phyloP scores from a whole-genome alignment of 2,888 invertebrate genomes.

The Automeris io region DNA sequence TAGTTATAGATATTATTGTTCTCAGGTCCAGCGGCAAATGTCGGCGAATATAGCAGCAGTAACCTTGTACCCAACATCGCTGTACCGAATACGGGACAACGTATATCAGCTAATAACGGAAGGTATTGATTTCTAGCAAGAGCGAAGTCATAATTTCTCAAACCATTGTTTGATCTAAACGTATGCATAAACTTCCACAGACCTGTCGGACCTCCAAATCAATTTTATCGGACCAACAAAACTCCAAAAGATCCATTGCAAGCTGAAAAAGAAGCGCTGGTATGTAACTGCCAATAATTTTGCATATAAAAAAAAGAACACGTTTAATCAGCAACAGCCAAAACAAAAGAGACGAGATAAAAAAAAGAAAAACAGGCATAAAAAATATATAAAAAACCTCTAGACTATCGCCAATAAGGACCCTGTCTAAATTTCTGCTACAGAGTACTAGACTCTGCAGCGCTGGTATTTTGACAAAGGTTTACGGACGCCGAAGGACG shows the following conservation, averaged over 20 bases:
- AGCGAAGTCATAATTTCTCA: background rate
- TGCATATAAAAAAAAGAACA: too few species aligned
- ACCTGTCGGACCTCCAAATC: conserved; percentile 61
- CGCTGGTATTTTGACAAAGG: too few species aligned
- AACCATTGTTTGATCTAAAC: background rate
- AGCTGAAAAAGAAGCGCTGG: conserved; percentile 79
- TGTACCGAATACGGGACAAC: conserved; percentile 29
- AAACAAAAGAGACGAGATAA: too few species aligned
- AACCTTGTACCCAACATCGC: conserved; percentile 24
- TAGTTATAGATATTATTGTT: conserved; percentile 3
- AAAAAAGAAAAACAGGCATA: too few species aligned
- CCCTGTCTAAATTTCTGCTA: too few species aligned
- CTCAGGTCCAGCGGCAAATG: conserved; percentile 46
- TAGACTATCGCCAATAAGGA: too few species aligned
- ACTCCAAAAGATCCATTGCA: conserved; percentile 61
- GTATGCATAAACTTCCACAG: conserved; percentile 32
- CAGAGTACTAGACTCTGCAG: too few species aligned
- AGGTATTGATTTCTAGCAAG: conserved; percentile 20
- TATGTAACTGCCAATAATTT: conserved; percentile 32
- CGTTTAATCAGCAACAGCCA: too few species aligned
- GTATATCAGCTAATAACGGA: conserved; percentile 24
- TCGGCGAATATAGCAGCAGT: conserved; percentile 47
- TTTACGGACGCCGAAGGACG: too few species aligned
- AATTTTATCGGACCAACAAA: conserved; percentile 56
- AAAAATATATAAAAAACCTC: too few species aligned